These are phyloP conservation scores for Epicampocera succincta DNA, from an alignment of 2,888 invertebrate genomes.

Conservation along the genomic window DNA sequence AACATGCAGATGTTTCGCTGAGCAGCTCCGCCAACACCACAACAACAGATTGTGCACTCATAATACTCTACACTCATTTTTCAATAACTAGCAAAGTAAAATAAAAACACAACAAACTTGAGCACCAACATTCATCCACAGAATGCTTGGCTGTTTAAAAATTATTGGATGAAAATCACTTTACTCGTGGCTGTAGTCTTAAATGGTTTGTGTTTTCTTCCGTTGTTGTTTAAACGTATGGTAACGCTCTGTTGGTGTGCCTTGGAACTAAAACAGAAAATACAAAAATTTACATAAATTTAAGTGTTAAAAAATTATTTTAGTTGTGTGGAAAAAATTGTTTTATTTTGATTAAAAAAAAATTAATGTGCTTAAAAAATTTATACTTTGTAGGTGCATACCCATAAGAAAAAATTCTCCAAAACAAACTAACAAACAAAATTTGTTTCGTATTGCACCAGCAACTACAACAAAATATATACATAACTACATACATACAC, in stretches of 20 bases:
- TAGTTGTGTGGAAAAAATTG: conserved; percentile 1
- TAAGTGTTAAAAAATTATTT: conserved; percentile 44
- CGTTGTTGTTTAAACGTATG: conserved; percentile 35
- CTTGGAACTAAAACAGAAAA: conserved; percentile 59
- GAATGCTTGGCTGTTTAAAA: conserved; percentile 57
- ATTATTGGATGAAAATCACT: conserved; percentile 70
- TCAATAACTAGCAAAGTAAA: conserved; percentile 24
- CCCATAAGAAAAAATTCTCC: conserved; percentile 38
- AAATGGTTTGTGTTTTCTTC: conserved; percentile 63
- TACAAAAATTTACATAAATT: conserved; percentile 61
- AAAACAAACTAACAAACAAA: conserved; percentile 46
- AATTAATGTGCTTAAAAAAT: no score
- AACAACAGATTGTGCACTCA: conserved; percentile 9
- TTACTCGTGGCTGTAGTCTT: conserved; percentile 71
- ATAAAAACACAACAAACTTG: conserved; percentile 38
- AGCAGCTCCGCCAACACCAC: conserved; percentile 43
- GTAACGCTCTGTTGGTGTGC: conserved; percentile 64
- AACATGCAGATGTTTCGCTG: not conserved
- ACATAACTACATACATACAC: conserved; percentile 27
- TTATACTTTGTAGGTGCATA: not conserved
- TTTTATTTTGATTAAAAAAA: conserved; percentile 8
- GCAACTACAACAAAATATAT: conserved; percentile 27
- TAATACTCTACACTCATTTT: conserved; percentile 51
- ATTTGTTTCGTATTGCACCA: conserved; percentile 44
- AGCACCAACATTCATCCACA: conserved; percentile 48